Evolutionary conservation across 2,888 invertebrate genomes (phyloP).

Genomic region (Rhingia campestris): DNA sequence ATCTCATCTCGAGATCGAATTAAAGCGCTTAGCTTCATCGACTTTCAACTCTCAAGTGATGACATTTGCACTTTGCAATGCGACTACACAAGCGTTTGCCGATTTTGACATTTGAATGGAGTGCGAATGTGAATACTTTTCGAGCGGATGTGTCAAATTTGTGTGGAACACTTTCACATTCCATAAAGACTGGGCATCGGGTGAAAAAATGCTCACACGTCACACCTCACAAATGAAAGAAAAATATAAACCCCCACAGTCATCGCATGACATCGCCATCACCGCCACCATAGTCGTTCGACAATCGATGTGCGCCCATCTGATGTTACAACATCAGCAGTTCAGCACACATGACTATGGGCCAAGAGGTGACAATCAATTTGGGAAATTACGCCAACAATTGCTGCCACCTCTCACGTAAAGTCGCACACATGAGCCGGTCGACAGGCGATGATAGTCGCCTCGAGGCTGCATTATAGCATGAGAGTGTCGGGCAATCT

Average conservation of each 20-base stretch:
- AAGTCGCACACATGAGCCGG: constrained; percentile 21
- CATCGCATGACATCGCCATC: constrained; percentile 21
- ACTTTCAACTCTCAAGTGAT: constrained; percentile 47
- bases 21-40: constrained; percentile 43
- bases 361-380: constrained; percentile 70
- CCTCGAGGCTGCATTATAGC: constrained; percentile 31
- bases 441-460: constrained; percentile 32
- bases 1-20: constrained; percentile 44
- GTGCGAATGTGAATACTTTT: constrained; percentile 35
- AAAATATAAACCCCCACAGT: constrained; percentile 19
- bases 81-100: background rate
- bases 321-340: constrained; percentile 47
- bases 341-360: constrained; percentile 50
- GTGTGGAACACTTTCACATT: constrained; percentile 49
- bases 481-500: constrained; percentile 44
- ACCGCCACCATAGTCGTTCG: background rate
- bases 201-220: no score
- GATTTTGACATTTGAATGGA: constrained; percentile 50
- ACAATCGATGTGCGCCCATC: constrained; percentile 40
- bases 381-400: constrained; percentile 61
- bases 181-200: background rate
- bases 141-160: constrained; percentile 9
- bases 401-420: constrained; percentile 48
- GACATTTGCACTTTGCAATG: constrained; percentile 37
- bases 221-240: background rate